Base-by-base conservation (phyloP, 1,140 invertebrate species). In the Psilanteris sp. region DNA sequence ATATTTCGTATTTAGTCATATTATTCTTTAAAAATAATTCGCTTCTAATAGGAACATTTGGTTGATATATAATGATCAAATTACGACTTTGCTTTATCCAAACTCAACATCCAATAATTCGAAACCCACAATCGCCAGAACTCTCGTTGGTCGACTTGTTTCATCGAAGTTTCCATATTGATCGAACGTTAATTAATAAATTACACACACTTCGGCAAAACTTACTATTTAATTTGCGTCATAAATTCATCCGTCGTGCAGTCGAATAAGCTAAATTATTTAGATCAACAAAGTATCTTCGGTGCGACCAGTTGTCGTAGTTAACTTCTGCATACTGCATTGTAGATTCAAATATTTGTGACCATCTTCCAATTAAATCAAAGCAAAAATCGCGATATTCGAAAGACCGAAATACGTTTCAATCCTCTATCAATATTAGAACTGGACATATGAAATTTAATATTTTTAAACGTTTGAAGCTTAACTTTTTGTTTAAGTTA, bases 391-490 rank as follows among this genome's bases (percentile, higher is more conserved):
- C n/a, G 24, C 24, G 6, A 20, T 6, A 20, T 34, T 22, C 14
- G 0, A 24, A 52, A 8, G 10, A 26, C 8, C 41, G 48, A 41
- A 68, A 57, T 50, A 31, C 5, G 14, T 26, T 46, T 48, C 41
- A 46, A 54, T 57, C 24, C 10, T 16, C 1, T 3, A 13, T 10
- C 39, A 29, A 36, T 64, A 50, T 50, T 55, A 15, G 29, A 55
- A 54, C n/a, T n/a, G 54, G 67, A 54, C 48, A 36, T 44, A 59
- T 39, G 43, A 59, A 52, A 52, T 61, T 52, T 18, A 50, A 52
- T 70, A 43, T 34, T 61, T 70, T 57, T 61, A 61, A 59, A 52
- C 43, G 54, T 44, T 54, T 14, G 6, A 34, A 24, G 41, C n/a
- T n/a, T n/a, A n/a, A n/a, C n/a, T n/a, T n/a, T n/a, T n/a, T n/a